Conservation (phyloP, 2,797 vertebrate species). For the Garrulus glandarius region DNA sequence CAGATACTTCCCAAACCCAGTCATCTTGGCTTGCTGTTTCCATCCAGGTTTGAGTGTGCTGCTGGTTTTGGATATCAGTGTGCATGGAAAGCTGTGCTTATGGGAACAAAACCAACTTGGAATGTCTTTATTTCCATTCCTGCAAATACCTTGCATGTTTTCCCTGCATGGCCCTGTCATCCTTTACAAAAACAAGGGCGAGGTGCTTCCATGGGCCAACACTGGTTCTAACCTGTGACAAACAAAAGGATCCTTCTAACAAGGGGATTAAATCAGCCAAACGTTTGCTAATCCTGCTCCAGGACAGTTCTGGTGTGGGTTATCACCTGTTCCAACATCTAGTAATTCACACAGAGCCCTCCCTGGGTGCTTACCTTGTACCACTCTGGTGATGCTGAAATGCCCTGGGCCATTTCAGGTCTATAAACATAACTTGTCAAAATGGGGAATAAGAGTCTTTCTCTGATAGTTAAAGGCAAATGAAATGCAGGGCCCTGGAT, state of each 20-base stretch:
- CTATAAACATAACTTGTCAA: not conserved
- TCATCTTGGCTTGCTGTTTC: not conserved
- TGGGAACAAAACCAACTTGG: not conserved
- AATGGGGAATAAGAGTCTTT: not conserved
- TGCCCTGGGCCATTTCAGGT: not conserved
- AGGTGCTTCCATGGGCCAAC: not conserved
- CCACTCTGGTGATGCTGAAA: not conserved
- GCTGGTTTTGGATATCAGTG: not conserved
- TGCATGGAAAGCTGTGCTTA: not conserved
- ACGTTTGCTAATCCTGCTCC: not conserved
- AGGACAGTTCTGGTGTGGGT: not conserved
- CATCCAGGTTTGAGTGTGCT: not conserved
- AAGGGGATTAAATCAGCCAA: not conserved
- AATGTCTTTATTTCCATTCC: not conserved
- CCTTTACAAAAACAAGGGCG: not conserved
- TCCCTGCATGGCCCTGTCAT: not conserved
- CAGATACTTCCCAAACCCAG: not conserved
- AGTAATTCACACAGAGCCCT: not conserved
- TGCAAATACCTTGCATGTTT: not conserved
- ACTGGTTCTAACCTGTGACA: not conserved
- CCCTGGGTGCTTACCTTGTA: fast-evolving
- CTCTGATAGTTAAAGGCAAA: not conserved
- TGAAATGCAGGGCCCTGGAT: not conserved
- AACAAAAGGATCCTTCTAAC: not conserved
- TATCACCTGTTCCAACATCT: not conserved